phyloP scores from a whole-genome alignment of 2,797 vertebrate species.

The Pangasius larnaudii region DNA sequence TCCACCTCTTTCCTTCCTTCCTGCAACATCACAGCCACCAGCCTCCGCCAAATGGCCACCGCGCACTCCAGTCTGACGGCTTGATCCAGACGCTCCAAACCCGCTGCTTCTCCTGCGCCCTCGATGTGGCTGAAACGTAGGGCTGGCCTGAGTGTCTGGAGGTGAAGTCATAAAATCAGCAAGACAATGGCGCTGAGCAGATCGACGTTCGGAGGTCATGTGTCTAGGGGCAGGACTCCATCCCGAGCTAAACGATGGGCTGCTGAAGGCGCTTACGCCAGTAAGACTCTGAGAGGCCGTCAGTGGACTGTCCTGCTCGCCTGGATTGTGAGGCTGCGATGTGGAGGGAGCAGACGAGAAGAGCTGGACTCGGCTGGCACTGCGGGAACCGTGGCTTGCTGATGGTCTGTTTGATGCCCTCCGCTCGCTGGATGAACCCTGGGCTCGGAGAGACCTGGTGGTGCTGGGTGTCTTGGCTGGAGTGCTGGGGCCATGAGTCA shows the following conservation, averaged over 20 bases:
- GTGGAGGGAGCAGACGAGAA: slow-evolving; percentile 76
- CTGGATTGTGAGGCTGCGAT: slow-evolving; percentile 60
- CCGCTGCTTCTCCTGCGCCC: slow-evolving; percentile 72
- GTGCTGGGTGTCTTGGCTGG: slow-evolving; percentile 90
- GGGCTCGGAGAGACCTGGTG: slow-evolving; percentile 68
- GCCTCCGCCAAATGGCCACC: slow-evolving; percentile 66
- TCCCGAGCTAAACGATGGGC: slow-evolving; percentile 72
- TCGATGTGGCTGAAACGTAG: slow-evolving; percentile 68
- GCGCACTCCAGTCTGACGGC: slow-evolving; percentile 68
- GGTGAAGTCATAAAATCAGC: slow-evolving; percentile 83
- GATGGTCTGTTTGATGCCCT: slow-evolving; percentile 60
- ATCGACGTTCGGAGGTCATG: slow-evolving; percentile 75
- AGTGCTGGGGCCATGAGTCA: slow-evolving; percentile 91
- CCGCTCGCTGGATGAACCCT: slow-evolving; percentile 63
- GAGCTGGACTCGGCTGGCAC: slow-evolving; percentile 83
- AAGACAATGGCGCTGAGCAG: slow-evolving; percentile 78
- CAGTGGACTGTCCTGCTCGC: slow-evolving; percentile 61
- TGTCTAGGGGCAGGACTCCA: slow-evolving; percentile 76
- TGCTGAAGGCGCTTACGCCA: slow-evolving; percentile 73
- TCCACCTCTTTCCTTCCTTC: slow-evolving; percentile 67
- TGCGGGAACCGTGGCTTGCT: slow-evolving; percentile 59
- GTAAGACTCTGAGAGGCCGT: slow-evolving; percentile 64
- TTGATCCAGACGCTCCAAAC: slow-evolving; percentile 59
- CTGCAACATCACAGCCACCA: slow-evolving; percentile 68
- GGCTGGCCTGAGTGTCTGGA: slow-evolving; percentile 72